Evolutionary conservation across 2,113 vertebrate genomes (phyloP), one percentile per base, ranked within the genome.

Genomic region (Leiothrix lutea): DNA sequence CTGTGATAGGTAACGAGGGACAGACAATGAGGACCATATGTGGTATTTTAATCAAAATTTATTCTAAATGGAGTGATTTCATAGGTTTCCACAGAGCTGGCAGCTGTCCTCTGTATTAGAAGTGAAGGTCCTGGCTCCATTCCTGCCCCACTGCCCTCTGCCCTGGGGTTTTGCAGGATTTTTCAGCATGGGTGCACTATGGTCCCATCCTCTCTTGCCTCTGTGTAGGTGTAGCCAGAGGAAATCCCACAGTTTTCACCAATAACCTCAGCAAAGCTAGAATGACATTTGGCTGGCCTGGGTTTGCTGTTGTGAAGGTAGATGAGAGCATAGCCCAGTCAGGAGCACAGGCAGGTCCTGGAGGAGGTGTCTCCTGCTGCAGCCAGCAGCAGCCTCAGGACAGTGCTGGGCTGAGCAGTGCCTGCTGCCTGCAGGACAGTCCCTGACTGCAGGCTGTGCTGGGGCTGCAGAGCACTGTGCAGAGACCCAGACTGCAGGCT

Each of bases 21-120:
- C 0, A 4, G 67, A 47, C 54, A 66, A 26, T 91, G 29, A 90
- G 79, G 72, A 94, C 82, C 44, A 33, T 79, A 74, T 90, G 92
- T 80, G 80, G 72, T 86, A n/a, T 48, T 93, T 96, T 95, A 89
- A 91, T 74, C 35, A 53, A 80, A 95, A 86, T 89, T 83, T 94
- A 57, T 96, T 89, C 79, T 58, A 60, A 94, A 77, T 81, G 20
- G 72, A 35, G 51, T 23, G 47, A 88, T 95, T 96, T 84, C 57
- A 6, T 33, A 66, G 69, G 81, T 95, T 95, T 95, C 71, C 57
- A 13, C 44, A n/a, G 93, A 88, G 70, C 45, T 58, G 65, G 47
- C 91, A 80, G 62, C 44, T 88, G 79, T 90, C 54, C 69, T 54
- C 65, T 79, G 20, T 53, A 21, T 88, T 78, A 65, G 40, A 28